phyloP scores from a whole-genome alignment of 2,113 vertebrate species.

The Todiramphus saurophagus region DNA sequence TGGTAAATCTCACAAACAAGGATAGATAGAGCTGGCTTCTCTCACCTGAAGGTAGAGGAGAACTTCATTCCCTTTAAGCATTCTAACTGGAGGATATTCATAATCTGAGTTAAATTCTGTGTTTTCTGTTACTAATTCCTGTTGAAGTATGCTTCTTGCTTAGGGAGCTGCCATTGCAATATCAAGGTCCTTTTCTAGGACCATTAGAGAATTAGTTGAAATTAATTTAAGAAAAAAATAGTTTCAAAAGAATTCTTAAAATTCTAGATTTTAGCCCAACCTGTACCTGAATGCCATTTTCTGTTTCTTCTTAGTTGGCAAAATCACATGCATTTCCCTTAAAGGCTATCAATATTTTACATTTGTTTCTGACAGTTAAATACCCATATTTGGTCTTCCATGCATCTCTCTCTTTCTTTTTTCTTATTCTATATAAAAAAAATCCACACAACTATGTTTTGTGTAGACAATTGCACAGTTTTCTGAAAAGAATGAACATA shows the following conservation, averaged over 20 bases:
- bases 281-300: background rate
- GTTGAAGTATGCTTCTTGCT: background rate
- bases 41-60: background rate
- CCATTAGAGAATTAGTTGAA: background rate
- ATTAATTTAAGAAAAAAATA: background rate
- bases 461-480: background rate
- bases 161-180: background rate
- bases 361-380: background rate
- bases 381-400: background rate
- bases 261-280: background rate
- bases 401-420: background rate
- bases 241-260: background rate
- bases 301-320: background rate
- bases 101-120: background rate
- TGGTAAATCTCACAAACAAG: background rate
- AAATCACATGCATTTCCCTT: background rate
- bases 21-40: background rate
- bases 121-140: background rate
- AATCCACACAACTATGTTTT: background rate
- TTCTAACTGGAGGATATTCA: background rate
- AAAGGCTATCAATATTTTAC: background rate
- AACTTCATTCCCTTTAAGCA: background rate
- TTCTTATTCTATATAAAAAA: background rate
- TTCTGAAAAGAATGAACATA: background rate
- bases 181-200: background rate